These are phyloP conservation scores for Gymnocheta viridis DNA, from an alignment of 2,888 invertebrate genomes.

Conservation along the genomic window DNA sequence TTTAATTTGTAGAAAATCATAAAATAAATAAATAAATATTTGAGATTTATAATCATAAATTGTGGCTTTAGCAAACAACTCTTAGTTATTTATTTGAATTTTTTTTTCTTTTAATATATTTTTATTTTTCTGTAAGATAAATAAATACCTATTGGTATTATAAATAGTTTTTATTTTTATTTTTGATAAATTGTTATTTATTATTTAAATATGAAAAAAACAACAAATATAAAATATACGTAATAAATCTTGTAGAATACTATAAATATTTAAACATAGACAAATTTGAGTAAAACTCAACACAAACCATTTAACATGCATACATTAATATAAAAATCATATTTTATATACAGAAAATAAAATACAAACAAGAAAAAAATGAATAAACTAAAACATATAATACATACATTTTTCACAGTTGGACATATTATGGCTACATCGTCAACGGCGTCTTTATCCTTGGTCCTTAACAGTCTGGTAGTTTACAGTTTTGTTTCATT, in stretches of 20 bases:
- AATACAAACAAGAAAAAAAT: conserved; percentile 55
- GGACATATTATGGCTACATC: conserved; percentile 82
- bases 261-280: background rate
- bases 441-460: conserved; percentile 80
- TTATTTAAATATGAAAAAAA: conserved; percentile 37
- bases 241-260: conserved; percentile 18
- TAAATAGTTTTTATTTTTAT: conserved; percentile 48
- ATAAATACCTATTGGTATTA: background rate
- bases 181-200: conserved; percentile 42
- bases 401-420: conserved; percentile 71
- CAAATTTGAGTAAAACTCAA: conserved; percentile 7
- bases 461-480: conserved; percentile 82
- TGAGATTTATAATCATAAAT: conserved; percentile 34
- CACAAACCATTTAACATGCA: background rate
- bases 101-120: conserved; percentile 29
- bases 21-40: conserved; percentile 18
- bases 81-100: conserved; percentile 38
- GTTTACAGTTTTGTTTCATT: conserved; percentile 63
- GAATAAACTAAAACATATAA: conserved; percentile 64
- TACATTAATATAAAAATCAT: conserved; percentile 7
- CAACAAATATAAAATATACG: conserved; percentile 13
- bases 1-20: conserved; percentile 4
- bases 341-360: conserved; percentile 2
- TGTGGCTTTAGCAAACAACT: conserved; percentile 6
- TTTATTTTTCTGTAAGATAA: conserved; percentile 29